Evolutionary conservation across 2,888 invertebrate genomes (phyloP).

Genomic region (Drosophila anomalipes): DNA sequence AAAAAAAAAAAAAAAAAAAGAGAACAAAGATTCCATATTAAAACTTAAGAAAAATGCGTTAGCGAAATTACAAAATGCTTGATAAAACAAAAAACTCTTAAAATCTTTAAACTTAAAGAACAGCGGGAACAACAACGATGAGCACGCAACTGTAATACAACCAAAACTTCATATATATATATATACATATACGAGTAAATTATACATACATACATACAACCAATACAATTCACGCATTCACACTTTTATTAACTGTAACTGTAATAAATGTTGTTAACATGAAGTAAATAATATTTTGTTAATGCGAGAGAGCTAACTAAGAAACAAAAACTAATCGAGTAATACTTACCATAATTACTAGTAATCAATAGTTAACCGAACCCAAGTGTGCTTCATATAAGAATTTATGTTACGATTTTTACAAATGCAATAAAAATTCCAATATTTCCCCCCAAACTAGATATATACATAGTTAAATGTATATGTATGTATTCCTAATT

Average conservation of each 20-base stretch:
- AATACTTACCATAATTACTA: slow-evolving; percentile 45
- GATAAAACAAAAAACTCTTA: slow-evolving; percentile 43
- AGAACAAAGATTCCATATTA: slow-evolving; percentile 19
- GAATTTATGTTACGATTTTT: slow-evolving; percentile 74
- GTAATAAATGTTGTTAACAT: slow-evolving; percentile 63
- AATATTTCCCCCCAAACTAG: slow-evolving; percentile 41
- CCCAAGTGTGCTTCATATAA: slow-evolving; percentile 84
- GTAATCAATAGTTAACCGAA: slow-evolving; percentile 65
- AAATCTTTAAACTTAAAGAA: slow-evolving; percentile 46
- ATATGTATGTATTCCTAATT: slow-evolving; percentile 51
- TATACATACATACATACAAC: slow-evolving; percentile 11
- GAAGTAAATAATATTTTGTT: slow-evolving; percentile 63
- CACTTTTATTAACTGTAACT: slow-evolving; percentile 47
- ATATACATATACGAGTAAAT: slow-evolving; percentile 14
- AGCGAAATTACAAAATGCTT: slow-evolving; percentile 51
- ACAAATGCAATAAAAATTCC: slow-evolving; percentile 56
- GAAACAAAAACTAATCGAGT: slow-evolving; percentile 28
- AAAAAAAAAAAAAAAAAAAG: slow-evolving; percentile 27
- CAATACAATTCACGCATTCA: slow-evolving; percentile 28
- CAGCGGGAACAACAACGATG: slow-evolving; percentile 75
- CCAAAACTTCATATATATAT: slow-evolving; percentile 47
- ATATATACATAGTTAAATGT: slow-evolving; percentile 52
- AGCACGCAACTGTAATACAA: slow-evolving; percentile 74
- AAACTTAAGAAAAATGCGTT: slow-evolving; percentile 33
- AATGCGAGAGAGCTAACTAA: slow-evolving; percentile 28